phyloP scores from a whole-genome alignment of 2,797 vertebrate species.

The Benthosema pterotum region DNA sequence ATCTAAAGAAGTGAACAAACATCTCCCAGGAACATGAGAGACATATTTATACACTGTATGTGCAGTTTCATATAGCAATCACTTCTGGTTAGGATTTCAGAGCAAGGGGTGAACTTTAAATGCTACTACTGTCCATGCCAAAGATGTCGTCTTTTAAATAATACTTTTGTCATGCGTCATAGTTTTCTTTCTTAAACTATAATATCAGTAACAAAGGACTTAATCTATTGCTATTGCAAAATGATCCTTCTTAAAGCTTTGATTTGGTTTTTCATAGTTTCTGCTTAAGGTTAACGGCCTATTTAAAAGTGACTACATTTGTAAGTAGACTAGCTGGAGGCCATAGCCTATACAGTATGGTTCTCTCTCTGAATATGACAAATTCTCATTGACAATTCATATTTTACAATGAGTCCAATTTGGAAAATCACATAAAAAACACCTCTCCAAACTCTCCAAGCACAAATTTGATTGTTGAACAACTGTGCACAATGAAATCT shows the following conservation, averaged over 20 bases:
- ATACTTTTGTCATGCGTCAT: slow-evolving; percentile 41
- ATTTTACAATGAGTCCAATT: slow-evolving; percentile 20
- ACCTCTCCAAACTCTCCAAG: slow-evolving; percentile 30
- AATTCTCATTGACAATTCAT: no score
- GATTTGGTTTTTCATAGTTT: slow-evolving; percentile 17
- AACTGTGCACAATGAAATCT: slow-evolving; percentile 28
- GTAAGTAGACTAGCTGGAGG: slow-evolving; percentile 18
- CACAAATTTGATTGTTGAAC: slow-evolving; percentile 34
- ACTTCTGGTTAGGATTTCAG: slow-evolving; percentile 21
- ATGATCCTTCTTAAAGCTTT: slow-evolving; percentile 8
- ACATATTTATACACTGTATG: slow-evolving; percentile 39
- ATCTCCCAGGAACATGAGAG: slow-evolving; percentile 34
- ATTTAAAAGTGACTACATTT: slow-evolving; percentile 5
- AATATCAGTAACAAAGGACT: slow-evolving; percentile 30
- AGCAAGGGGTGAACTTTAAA: slow-evolving; percentile 29
- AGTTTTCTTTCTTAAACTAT: slow-evolving; percentile 36
- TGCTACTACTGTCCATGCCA: slow-evolving; percentile 43
- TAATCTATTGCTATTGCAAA: slow-evolving; percentile 22
- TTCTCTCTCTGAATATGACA: slow-evolving; percentile 10
- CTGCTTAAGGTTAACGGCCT: slow-evolving; percentile 1
- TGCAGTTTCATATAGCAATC: slow-evolving; percentile 38
- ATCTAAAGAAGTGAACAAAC: slow-evolving; percentile 21
- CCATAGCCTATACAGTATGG: slow-evolving; percentile 9
- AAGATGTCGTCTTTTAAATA: not conserved
- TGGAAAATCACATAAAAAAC: slow-evolving; percentile 42